A percentile compares a stretch with the other conserved stretches of the same genome.
Conservation (phyloP, 2,888 invertebrate species). For the Nineta flava region DNA sequence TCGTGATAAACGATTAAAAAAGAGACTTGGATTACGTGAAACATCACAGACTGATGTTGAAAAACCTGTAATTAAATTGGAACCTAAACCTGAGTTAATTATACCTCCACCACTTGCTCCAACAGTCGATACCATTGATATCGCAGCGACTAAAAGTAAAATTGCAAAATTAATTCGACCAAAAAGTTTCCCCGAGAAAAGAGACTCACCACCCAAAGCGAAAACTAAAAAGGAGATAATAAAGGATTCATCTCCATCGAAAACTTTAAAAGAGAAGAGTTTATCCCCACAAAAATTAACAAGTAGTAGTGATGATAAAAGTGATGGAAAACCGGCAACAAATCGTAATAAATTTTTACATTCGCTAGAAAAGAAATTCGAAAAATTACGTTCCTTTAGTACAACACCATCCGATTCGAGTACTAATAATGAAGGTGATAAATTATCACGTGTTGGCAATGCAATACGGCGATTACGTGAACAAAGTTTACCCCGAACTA, state of each 20-base stretch:
- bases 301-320: slow-evolving; percentile 7
- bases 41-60: not conserved
- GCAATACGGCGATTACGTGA: slow-evolving; percentile 44
- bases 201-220: slow-evolving; percentile 21
- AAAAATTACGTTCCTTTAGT: slow-evolving; percentile 38
- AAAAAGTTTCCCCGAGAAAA: slow-evolving; percentile 38
- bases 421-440: slow-evolving; percentile 18
- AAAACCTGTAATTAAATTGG: not conserved
- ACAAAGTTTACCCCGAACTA: slow-evolving; percentile 43
- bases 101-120: not conserved
- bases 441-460: slow-evolving; percentile 33
- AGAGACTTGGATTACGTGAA: slow-evolving; percentile 14
- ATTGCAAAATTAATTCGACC: slow-evolving; percentile 35
- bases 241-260: not conserved
- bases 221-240: slow-evolving; percentile 20
- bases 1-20: slow-evolving; percentile 35
- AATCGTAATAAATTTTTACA: slow-evolving; percentile 44
- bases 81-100: not conserved
- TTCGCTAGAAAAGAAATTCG: slow-evolving; percentile 60
- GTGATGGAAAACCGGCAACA: slow-evolving; percentile 17
- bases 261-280: not conserved
- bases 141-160: slow-evolving; percentile 20
- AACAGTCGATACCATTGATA: slow-evolving; percentile 1
- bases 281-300: not conserved
- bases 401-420: slow-evolving; percentile 27